Conservation (phyloP, 2,888 invertebrate species). For the Polydrusus cervinus region DNA sequence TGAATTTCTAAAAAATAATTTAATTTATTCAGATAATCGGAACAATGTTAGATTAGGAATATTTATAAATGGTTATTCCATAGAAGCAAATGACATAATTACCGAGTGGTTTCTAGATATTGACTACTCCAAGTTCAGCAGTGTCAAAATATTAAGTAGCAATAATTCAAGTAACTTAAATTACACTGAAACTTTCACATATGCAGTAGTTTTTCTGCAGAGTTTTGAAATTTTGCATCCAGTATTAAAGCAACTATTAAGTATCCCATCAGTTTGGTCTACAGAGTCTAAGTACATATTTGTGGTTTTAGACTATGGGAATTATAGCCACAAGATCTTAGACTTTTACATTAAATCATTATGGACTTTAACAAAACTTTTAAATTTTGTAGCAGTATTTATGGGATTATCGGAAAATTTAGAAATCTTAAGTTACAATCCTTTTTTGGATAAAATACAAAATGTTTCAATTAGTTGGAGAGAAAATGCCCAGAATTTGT, state of each 20-base stretch:
- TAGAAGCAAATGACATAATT: conserved; percentile 9
- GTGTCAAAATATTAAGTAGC: background rate
- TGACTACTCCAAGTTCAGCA: background rate
- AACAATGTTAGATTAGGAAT: conserved; percentile 8
- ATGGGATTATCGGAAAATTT: background rate
- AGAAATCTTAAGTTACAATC: conserved; percentile 17
- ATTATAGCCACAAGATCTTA: background rate
- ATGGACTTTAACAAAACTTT: background rate
- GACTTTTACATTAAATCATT: background rate
- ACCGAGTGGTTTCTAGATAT: background rate
- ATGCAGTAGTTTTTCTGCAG: background rate
- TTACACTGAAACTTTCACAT: background rate
- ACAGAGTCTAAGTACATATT: conserved; percentile 6
- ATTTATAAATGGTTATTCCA: background rate
- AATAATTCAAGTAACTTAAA: background rate
- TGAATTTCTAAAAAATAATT: background rate
- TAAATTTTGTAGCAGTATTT: background rate
- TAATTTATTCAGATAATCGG: background rate
- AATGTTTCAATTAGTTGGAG: conserved; percentile 1
- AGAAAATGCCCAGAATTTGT: background rate
- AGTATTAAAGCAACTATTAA: background rate
- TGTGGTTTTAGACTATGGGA: background rate
- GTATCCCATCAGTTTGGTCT: background rate
- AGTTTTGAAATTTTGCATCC: background rate
- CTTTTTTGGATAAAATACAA: conserved; percentile 3